Base-by-base conservation (phyloP, 2,113 vertebrate genomes). In the Phalacrocorax pelagicus region DNA sequence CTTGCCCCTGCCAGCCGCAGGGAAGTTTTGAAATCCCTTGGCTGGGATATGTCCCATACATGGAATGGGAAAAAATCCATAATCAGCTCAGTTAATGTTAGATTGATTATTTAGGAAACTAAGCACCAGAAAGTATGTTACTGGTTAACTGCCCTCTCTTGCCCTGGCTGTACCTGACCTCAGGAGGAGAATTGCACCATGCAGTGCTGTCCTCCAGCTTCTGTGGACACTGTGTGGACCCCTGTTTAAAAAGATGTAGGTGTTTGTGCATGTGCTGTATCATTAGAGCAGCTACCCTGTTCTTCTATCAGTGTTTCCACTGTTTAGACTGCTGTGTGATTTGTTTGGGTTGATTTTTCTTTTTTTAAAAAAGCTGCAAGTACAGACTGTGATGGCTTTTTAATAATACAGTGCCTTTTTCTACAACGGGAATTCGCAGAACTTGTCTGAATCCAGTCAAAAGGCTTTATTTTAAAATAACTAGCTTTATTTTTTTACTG, bases 221-320 rank as follows among this genome's bases (percentile, higher is more conserved):
- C n/a, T 66, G 22, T 1, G 1, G 49, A 44, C 34, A 29, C 30
- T 61, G 44, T 47, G 32, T 10, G 22, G 51, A 44, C 3, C 3
- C 34, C 17, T 58, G 3, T 66, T 71, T 55, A 21, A 85, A 86
- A 79, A 78, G 40, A 32, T 20, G 14, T 6, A 42, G 6, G 30
- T 59, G 29, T 30, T 63, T 1, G 2, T 78, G 69, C 6, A 5
- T 0, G 0, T 65, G 19, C 27, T 73, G 15, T 54, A 38, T 32
- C 27, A 18, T 62, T 29, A 70, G 66, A 88, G 44, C 58, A 93
- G 24, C 62, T 42, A 40, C 32, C 22, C 38, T 58, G 21, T 36
- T 83, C 20, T 90, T 83, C 47, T 26, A 18, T 17, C 34, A 65
- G 30, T 52, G 57, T 23, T 85, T 73, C 24, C 24, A 32, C 67